A percentile compares a stretch with the other conserved stretches of the same genome.
Conservation (phyloP, 1,140 invertebrate genomes). For the Diorhabda elongata region DNA sequence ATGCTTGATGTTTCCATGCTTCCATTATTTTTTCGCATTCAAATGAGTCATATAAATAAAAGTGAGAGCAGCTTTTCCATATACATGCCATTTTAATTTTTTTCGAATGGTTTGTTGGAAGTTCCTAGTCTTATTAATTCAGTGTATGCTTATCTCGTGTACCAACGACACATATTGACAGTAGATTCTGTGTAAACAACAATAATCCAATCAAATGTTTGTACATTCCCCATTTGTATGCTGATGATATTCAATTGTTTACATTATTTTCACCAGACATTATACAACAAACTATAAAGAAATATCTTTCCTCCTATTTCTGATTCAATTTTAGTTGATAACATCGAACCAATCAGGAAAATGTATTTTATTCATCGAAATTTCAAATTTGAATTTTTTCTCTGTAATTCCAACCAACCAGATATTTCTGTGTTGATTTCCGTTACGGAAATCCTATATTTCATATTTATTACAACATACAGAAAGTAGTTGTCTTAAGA, state of each 20-base stretch:
- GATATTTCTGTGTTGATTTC: no score
- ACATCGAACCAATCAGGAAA: not conserved
- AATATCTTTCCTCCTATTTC: not conserved
- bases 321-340: not conserved
- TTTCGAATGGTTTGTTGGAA: not conserved
- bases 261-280: constrained; percentile 4
- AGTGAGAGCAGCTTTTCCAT: not conserved
- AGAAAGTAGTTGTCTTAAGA: no score
- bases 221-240: not conserved
- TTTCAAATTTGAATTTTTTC: no score
- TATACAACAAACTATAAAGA: not conserved
- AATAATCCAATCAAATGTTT: constrained; percentile 13
- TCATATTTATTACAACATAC: no score
- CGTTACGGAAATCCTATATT: no score
- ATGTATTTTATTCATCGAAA: no score
- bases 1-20: not conserved
- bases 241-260: constrained; percentile 8
- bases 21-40: no score
- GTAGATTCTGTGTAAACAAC: constrained; percentile 1
- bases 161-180: not conserved
- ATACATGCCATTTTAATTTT: not conserved
- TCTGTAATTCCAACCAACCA: no score
- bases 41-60: no score
- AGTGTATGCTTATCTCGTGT: not conserved
- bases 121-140: not conserved